Evolutionary conservation across 92 coral and sea anemone species (phyloP), one percentile per base, ranked within the genome.

Genomic region (Parazoanthus swiftii): DNA sequence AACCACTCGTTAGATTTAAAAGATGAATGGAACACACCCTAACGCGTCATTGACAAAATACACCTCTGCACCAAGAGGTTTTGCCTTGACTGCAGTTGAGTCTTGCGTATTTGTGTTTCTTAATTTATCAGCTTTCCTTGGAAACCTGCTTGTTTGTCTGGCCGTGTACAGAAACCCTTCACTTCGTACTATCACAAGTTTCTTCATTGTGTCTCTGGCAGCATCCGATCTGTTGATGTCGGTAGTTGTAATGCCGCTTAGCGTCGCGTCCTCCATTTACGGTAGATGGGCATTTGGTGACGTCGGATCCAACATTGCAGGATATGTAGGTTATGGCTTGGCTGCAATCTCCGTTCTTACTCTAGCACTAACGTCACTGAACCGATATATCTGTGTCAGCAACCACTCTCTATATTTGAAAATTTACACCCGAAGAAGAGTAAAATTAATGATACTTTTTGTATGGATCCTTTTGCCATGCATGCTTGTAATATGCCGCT

Each of bases 131-230:
- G 77, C 77, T 35, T 33, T 73, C 77, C 77, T 73, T 33, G 77
- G 77, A 29, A 73, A 73, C 43, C 37, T 73, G 77, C 77, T 73
- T 73, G 77, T 73, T 3, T 73, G 77, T 33, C 77, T 73, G 21
- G 77, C 42, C 18, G 38, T 73, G 42, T 73, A 73, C 77, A 7
- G 43, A 73, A 73, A 73, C 16, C 42, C 77, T 10, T 73, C 77
- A 29, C 16, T 73, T 3, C 77, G 77, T 73, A 73, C 77, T 6
- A 37, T 73, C 42, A 73, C 77, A 26, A 37, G 38, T 29, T 73
- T 73, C 42, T 73, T 73, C 77, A 73, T 73, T 16, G 37, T 73
- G 18, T 73, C 77, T 29, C 23, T 73, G 43, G 77, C 77, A 29
- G 77, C 33, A 6, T 73, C 77, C 42, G 77, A 73, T 15, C 42